phyloP scores from a whole-genome alignment of 2,113 vertebrate genomes.

The Riparia riparia region DNA sequence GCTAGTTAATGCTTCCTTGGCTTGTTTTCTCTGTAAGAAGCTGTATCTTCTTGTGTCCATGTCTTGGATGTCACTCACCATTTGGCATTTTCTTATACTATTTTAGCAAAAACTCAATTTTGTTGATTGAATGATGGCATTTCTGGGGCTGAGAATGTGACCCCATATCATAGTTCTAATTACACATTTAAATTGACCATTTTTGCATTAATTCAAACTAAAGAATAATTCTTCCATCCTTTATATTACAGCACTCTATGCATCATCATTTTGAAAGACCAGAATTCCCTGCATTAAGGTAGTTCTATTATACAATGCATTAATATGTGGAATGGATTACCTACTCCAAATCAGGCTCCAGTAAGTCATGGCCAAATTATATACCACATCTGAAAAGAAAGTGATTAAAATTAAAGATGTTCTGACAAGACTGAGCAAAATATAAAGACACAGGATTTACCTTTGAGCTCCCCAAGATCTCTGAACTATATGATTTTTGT shows the following conservation, averaged over 20 bases:
- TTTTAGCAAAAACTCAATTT: neutral
- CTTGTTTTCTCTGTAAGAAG: neutral
- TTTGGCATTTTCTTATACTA: neutral
- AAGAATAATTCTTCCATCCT: neutral
- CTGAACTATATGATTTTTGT: neutral
- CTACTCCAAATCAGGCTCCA: neutral
- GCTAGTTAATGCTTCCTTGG: neutral
- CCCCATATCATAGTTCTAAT: neutral
- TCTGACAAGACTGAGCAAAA: neutral
- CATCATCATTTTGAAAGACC: neutral
- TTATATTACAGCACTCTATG: neutral
- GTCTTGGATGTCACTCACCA: neutral
- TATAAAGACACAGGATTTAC: neutral
- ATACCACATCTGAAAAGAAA: neutral
- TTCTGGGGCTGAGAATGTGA: neutral
- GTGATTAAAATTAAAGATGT: neutral
- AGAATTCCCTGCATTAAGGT: neutral
- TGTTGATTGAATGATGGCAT: neutral
- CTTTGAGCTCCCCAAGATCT: neutral
- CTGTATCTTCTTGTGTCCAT: neutral
- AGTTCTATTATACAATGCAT: neutral
- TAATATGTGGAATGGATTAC: neutral
- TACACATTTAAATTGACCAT: neutral
- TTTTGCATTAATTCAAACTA: neutral
- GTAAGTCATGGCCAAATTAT: neutral